These are phyloP conservation scores for Leptinotarsa tumamoca DNA, from an alignment of 2,888 invertebrate species.

Conservation along the genomic window DNA sequence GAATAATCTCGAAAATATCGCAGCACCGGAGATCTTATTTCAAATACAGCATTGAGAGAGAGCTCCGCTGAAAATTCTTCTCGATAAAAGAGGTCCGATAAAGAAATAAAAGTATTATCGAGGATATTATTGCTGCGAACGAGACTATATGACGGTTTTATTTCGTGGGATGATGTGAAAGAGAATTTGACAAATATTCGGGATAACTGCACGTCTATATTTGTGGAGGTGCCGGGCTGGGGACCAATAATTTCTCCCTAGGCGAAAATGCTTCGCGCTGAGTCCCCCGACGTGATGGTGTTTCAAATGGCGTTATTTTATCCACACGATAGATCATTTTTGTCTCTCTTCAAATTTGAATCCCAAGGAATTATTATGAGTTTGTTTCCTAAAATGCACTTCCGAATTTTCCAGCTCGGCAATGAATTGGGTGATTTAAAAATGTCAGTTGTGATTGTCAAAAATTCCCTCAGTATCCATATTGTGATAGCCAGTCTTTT, in stretches of 20 bases:
- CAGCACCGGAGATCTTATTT: neutral
- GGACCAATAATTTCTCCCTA: neutral
- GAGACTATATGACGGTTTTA: constrained; percentile 5
- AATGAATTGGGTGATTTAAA: too few species aligned
- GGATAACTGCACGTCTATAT: neutral
- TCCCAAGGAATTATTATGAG: too few species aligned
- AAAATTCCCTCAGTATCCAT: too few species aligned
- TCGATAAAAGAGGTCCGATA: constrained; percentile 1
- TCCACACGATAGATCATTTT: neutral
- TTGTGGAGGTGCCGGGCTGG: neutral
- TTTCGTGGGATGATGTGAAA: neutral
- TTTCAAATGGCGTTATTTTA: neutral
- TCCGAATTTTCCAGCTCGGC: too few species aligned
- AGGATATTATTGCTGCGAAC: neutral
- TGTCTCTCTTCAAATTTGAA: neutral
- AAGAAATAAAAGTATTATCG: constrained; percentile 10
- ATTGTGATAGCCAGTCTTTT: too few species aligned
- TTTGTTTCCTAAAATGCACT: too few species aligned
- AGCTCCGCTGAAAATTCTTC: neutral
- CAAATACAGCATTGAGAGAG: neutral
- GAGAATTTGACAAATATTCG: constrained; percentile 9
- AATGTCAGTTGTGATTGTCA: too few species aligned
- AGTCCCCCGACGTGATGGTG: neutral
- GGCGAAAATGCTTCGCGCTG: neutral
- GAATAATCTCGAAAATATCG: neutral